Base-by-base conservation (phyloP, 2,888 invertebrate genomes). In the Polia nebulosa region DNA sequence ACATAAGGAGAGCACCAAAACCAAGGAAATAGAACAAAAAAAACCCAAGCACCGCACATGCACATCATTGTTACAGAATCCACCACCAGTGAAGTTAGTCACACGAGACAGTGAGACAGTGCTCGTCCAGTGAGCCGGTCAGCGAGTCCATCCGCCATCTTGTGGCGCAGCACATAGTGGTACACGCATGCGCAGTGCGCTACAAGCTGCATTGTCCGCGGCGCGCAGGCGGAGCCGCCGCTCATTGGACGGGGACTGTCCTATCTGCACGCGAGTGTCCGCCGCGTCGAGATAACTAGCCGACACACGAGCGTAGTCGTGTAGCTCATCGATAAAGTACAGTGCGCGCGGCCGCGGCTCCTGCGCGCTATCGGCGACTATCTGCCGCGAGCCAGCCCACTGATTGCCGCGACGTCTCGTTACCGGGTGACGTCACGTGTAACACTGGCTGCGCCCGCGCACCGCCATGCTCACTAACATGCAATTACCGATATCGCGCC, bases 61-160 rank as follows among this genome's bases (percentile, higher is more conserved):
- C 83, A 82, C 78, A 67, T 51, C 53, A 65, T 59, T 45, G 63
- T 72, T 66, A 59, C 56, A 62, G 27, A 87, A 89, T 88, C 92
- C 92, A 88, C 88, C 90, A 76, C 70, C 78, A 55, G 61, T 51
- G 1, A 45, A 3, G 17, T 39, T 20, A 27, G 20, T 32, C 7
- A 15, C 20, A 15, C 13, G 25, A 39, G 27, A 32, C 27, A n/a
- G n/a, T n/a, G n/a, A 22, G 11, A 41, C 49, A 59, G 61, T 6
- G n/a, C 56, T 20, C 58, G 52, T 39, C 69, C 59, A 49, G 61
- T 17, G 52, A 52, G 29, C 32, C 47, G 22, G 39, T 32, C n/a
- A n/a, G 56, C n/a, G 55, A 55, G 27, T n/a, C 22, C 39, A 25
- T 52, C 85, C 88, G 88, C 88, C 88, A 88, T 88, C 83, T 88